phyloP scores from a whole-genome alignment of 2,113 vertebrate genomes.

The Sphaerodactylus townsendi region DNA sequence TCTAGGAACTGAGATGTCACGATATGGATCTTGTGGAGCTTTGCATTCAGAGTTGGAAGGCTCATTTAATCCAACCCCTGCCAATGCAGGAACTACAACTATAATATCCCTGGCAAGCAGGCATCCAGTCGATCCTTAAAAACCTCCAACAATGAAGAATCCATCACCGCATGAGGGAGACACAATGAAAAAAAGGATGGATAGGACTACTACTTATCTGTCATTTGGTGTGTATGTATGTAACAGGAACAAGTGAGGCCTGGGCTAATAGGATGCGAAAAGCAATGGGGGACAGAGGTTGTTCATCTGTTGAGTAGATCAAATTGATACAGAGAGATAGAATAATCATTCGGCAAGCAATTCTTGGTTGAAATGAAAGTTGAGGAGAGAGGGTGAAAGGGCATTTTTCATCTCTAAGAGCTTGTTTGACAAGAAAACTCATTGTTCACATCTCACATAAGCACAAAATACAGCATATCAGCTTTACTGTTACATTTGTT shows the following conservation, averaged over 20 bases:
- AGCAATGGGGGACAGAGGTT: neutral
- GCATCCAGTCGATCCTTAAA: too few relatives aligned
- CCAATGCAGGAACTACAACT: too few relatives aligned
- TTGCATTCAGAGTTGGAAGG: too few relatives aligned
- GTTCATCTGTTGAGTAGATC: neutral
- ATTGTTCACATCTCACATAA: neutral
- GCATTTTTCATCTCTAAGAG: neutral
- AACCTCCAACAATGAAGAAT: too few relatives aligned
- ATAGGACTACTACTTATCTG: neutral
- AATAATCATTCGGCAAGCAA: neutral
- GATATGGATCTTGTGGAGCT: neutral
- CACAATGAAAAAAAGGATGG: neutral
- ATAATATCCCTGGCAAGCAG: too few relatives aligned
- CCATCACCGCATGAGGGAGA: too few relatives aligned
- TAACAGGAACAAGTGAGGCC: neutral
- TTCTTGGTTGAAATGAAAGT: neutral
- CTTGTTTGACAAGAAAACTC: neutral
- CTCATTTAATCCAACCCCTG: too few relatives aligned
- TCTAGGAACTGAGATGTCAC: too few relatives aligned
- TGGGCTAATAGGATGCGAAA: neutral
- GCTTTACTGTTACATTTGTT: too few relatives aligned
- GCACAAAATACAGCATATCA: too few relatives aligned
- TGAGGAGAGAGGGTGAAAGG: neutral
- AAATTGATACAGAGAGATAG: neutral
- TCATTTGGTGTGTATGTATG: neutral